Evolutionary conservation across 2,888 invertebrate genomes (phyloP), one percentile per base, ranked within the genome.

Genomic region (Lysandra bellargus): DNA sequence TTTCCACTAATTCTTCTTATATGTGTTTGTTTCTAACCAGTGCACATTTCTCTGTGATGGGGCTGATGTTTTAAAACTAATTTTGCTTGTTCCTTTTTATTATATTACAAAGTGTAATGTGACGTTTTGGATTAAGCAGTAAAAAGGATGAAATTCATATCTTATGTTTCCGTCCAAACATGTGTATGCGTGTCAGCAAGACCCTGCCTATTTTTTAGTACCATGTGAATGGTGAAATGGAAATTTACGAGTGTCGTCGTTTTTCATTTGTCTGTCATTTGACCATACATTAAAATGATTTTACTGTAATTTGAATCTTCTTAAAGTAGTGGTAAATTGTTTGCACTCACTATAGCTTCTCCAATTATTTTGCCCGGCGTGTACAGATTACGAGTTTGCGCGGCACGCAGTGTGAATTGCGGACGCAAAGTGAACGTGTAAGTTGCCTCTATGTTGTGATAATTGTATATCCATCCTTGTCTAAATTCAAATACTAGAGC

Each of bases 321-420:
- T 2, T 4, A 17, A 40, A 40, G 40, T 74, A 23, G 23, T 23
- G 7, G 73, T 40, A 14, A 73, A n/a, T 23, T 44, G n/a, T 23
- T 44, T 3, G 44, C 44, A 74, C 44, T 23, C 7, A 44, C 9
- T 44, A 74, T 74, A 44, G 40, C 74, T 30, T 76, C 30, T 49
- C 33, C 69, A 69, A 69, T 69, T 69, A 53, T 57, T 76, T 53
- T 53, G 75, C 74, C 79, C 80, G 79, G 53, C 80, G 75, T 80
- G 77, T 80, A 37, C 91, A 94, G 93, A 93, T 93, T 88, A 87
- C 90, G 87, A 86, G 88, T 84, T 90, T 92, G 82, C 91, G 91
- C 69, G 88, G 89, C 83, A 79, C 90, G 80, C 85, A 87, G 84
- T 90, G 91, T 89, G 87, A 88, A 87, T 90, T 89, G 85, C 90